These are phyloP conservation scores for Phrynocephalus versicolor DNA, from an alignment of 2,113 vertebrate genomes.

Conservation along the genomic window DNA sequence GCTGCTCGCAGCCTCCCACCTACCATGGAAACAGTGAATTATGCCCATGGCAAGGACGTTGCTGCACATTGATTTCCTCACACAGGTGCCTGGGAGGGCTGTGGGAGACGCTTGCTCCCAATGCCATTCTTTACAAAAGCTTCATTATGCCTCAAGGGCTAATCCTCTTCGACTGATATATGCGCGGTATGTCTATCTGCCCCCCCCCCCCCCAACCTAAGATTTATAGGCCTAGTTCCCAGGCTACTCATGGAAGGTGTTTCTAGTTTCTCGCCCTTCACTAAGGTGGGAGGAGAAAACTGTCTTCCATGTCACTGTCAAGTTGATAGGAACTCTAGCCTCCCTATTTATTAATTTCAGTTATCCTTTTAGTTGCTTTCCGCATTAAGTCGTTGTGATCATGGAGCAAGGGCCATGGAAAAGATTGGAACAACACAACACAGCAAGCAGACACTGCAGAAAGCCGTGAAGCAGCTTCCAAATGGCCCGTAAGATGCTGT, in stretches of 20 bases:
- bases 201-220: not conserved
- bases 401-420: not conserved
- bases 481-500: not conserved
- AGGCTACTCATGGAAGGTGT: not conserved
- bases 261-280: not conserved
- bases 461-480: not conserved
- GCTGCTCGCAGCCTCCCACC: not conserved
- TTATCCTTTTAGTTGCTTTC: not conserved
- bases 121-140: conserved; percentile 12
- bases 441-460: not conserved
- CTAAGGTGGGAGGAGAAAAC: not conserved
- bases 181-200: not conserved
- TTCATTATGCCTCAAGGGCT: conserved; percentile 9
- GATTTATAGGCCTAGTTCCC: not conserved
- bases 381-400: not conserved
- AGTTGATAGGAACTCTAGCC: not conserved
- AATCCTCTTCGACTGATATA: conserved; percentile 12
- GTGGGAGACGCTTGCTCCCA: not conserved
- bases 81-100: conserved; percentile 9
- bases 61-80: conserved; percentile 23
- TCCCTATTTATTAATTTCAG: not conserved
- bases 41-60: conserved; percentile 6
- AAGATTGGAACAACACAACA: not conserved
- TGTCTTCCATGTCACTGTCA: not conserved
- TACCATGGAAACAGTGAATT: conserved; percentile 2